Conservation (phyloP, 1,140 invertebrate species). For the Eriocheir sinensis region DNA sequence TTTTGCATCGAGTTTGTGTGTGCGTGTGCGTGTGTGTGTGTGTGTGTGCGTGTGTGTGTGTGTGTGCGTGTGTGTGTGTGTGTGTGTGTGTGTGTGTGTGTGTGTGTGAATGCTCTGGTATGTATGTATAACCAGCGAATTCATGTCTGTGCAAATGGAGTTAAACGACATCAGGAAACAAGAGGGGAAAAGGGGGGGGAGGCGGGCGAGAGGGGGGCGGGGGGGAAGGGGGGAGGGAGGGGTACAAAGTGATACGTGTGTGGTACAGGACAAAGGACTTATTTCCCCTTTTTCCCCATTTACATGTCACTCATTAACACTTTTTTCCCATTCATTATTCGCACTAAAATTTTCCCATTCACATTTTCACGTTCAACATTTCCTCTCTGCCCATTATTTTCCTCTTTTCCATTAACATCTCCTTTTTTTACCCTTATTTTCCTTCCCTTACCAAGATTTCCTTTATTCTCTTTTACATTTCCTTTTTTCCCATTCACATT, state of each 20-base stretch:
- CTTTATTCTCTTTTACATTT: too few species aligned
- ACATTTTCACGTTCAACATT: too few species aligned
- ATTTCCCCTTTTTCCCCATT: too few species aligned
- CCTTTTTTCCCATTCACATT: too few species aligned
- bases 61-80: constrained; percentile 52
- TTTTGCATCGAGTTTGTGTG: not conserved
- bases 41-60: constrained; percentile 53
- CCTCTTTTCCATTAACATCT: not conserved
- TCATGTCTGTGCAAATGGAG: too few species aligned
- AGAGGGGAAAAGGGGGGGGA: not conserved
- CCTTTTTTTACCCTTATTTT: not conserved
- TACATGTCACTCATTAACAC: too few species aligned
- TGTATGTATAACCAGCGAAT: not conserved
- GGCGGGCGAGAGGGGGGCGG: not conserved
- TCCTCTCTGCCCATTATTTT: not conserved
- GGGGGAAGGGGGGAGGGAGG: not conserved
- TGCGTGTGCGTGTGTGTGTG: constrained; percentile 44
- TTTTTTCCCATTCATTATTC: too few species aligned
- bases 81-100: constrained; percentile 52
- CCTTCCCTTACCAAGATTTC: too few species aligned
- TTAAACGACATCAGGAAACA: too few species aligned
- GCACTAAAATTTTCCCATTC: too few species aligned
- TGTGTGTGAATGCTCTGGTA: not conserved
- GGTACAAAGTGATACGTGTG: not conserved
- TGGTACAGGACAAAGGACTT: too few species aligned